Evolutionary conservation across 2,888 invertebrate genomes (phyloP), one percentile per base, ranked within the genome.

Genomic region (Tanypteryx hageni): DNA sequence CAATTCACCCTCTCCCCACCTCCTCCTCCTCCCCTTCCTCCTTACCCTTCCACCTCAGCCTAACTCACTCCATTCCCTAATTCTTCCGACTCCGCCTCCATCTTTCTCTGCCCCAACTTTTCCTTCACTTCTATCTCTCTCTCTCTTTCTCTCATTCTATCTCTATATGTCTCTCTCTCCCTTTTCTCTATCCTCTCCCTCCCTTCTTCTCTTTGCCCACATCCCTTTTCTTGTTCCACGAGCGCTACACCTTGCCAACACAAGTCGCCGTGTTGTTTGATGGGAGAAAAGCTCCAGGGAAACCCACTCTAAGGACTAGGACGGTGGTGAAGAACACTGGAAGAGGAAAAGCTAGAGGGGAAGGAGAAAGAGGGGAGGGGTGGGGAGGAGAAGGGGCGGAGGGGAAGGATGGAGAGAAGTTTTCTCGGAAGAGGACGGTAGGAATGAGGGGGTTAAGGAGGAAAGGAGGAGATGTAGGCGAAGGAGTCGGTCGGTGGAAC

Each of bases 251-350:
- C 76, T 76, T 76, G 22, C 76, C 76, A 76, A 76, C 76, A 76
- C 76, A 27, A 76, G 76, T 76, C 76, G 27, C 76, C 76, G 76
- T 76, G 76, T 76, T 76, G 76, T 76, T 76, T 76, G 76, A 76
- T 76, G 76, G 76, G 76, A 76, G 27, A 76, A 76, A 9, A 76
- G 11, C 76, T 27, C 76, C 4, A 10, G 76, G 76, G 76, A 76
- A 27, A 4, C 22, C 27, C n/a, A 22, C 68, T n/a, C n/a, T 68
- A 68, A 68, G 68, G 68, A 68, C n/a, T 22, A n/a, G 16, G 44
- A 44, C 44, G 44, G 44, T 5, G 44, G 44, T 44, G 44, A 44
- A 44, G 44, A 44, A 44, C 44, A 44, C 44, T 44, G 44, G 44
- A 44, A 44, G 44, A 44, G 44, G 44, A 44, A 44, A 44, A 44